These are phyloP conservation scores for Linnaemya vulpina DNA, from an alignment of 2,888 invertebrate species.

Conservation along the genomic window DNA sequence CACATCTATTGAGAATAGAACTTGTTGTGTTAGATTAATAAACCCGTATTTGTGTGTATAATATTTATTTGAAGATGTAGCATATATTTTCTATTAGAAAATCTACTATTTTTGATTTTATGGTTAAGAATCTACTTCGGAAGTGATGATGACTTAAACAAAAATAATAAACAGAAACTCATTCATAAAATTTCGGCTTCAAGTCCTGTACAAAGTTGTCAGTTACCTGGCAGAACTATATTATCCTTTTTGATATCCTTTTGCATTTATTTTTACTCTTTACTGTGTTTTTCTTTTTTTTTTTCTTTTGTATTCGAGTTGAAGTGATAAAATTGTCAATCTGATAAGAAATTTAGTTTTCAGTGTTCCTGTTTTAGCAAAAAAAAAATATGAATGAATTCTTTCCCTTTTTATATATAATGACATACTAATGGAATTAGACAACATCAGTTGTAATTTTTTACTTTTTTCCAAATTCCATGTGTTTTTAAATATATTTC, in stretches of 20 bases:
- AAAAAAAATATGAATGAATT: conserved; percentile 65
- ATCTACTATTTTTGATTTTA: too few species aligned
- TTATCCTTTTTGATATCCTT: conserved; percentile 38
- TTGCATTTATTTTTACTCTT: neutral
- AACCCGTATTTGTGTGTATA: too few species aligned
- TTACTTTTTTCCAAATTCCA: conserved; percentile 37
- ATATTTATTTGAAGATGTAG: too few species aligned
- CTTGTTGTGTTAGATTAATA: too few species aligned
- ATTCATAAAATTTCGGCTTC: conserved; percentile 20
- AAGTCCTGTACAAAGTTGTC: conserved; percentile 30
- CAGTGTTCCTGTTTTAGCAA: conserved; percentile 28
- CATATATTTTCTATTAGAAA: too few species aligned
- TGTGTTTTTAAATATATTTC: conserved; percentile 62
- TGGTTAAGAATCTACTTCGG: neutral
- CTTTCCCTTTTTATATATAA: conserved; percentile 27
- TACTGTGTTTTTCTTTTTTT: conserved; percentile 13
- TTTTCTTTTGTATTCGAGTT: neutral
- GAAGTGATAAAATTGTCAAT: conserved; percentile 71
- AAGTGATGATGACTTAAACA: neutral
- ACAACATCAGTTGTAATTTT: conserved; percentile 59
- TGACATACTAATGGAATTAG: conserved; percentile 64
- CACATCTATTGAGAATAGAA: too few species aligned
- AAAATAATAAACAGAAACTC: neutral
- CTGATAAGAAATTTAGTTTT: conserved; percentile 68
- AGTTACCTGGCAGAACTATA: conserved; percentile 43